Evolutionary conservation across 2,113 vertebrate genomes (phyloP), one percentile per base, ranked within the genome.

Genomic region (Stegastes partitus): DNA sequence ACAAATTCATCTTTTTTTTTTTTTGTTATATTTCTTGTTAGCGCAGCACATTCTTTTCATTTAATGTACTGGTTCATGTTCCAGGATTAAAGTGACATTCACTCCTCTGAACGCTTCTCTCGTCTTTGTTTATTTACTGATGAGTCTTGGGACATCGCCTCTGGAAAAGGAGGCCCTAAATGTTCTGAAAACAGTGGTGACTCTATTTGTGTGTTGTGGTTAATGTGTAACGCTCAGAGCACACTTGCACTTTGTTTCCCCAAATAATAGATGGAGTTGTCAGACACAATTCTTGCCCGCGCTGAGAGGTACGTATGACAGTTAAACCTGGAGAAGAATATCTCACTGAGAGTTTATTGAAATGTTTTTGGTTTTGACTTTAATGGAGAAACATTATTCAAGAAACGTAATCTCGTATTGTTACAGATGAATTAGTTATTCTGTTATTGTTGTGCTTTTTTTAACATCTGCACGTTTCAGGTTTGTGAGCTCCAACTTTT

Each of bases 241-340:
- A 93, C 82, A 93, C 91, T 93, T 95, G 94, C 74, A 95, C 95
- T 95, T 95, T 95, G 95, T 80, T 72, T 94, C 91, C 49, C 87
- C 93, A 79, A 93, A 95, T 91, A 95, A 58, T 53, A 83, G 80
- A 77, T 75, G 37, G 28, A 62, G 34, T 45, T 81, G 86, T 86
- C 81, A 80, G 71, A 82, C 53, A 28, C 67, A 67, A 57, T 74
- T n/a, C 59, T 75, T 75, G 56, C 51, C 50, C 61, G 55, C 78
- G 81, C 68, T 63, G 87, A 85, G 83, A 65, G 91, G 93, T 93
- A 75, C 25, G 94, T 91, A 71, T 81, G 79, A 62, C 37, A 0
- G 1, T 81, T 28, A 12, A 67, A 25, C 3, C 26, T 56, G 6
- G 18, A 19, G 56, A 18, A 10, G 2, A 26, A 0, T 31, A 51